Evolutionary conservation across 2,113 vertebrate species (phyloP), one percentile per base, ranked within the genome.

Genomic region (Oncorhynchus mykiss): DNA sequence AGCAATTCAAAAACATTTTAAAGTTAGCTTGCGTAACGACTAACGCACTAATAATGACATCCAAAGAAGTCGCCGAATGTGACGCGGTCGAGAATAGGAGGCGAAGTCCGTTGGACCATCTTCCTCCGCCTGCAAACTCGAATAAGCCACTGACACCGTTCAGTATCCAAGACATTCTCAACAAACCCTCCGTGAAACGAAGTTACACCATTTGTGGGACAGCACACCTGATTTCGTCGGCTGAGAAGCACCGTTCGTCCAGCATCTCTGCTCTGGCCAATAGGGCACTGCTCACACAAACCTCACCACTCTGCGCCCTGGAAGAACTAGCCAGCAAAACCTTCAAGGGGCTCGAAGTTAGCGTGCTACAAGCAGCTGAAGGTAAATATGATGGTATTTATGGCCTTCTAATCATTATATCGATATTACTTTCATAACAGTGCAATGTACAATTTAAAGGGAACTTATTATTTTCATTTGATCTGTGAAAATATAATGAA

Each of bases 261-360:
- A 93, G 94, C 86, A 88, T 96, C 87, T 94, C 95, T 54, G 51
- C 51, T 75, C 93, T 97, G 82, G 94, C 95, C 84, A 94, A 93
- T 91, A 94, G 96, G 72, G 94, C 95, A 5, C 94, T 97, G 34
- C 95, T 98, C 85, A 95, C 94, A 69, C 97, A 98, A 60, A 96
- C 97, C 72, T 99, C 98, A 27, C 97, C 98, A 5, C 96, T 99
- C 73, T 97, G 96, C 87, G 97, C 97, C 74, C 94, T 99, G 78
- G 97, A 99, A 91, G 97, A 99, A 85, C 93, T 99, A 79, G 96
- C 97, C 86, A 98, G 97, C 93, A 99, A 98, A 91, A 99, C 97
- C 75, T 99, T 99, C 91, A 98, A 97, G 83, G 97, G 97, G 22
- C 92, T 99, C 83, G 97, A 99, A 91, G 95, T 97, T 90, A 98